These are phyloP conservation scores for Danio aesculapii DNA, from an alignment of 2,797 vertebrate species.

Conservation along the genomic window DNA sequence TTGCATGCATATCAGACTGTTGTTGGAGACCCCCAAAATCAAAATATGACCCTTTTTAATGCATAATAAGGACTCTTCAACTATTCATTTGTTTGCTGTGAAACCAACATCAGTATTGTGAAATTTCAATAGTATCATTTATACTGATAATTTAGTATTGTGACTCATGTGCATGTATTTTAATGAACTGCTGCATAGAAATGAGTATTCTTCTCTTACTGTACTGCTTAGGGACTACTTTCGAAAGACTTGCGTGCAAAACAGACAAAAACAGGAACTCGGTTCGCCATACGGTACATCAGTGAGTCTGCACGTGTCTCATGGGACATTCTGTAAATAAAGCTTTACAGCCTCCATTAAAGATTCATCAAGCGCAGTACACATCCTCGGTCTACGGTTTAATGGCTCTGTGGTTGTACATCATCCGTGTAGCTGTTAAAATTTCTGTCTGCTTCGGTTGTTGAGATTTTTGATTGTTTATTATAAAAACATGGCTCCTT, in stretches of 20 bases:
- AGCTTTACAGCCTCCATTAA: constrained; percentile 49
- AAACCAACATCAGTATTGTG: background rate
- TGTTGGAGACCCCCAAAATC: too few relatives aligned
- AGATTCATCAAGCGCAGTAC: constrained; percentile 40
- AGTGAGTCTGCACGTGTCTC: constrained; percentile 3
- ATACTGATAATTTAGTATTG: background rate
- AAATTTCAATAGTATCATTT: background rate
- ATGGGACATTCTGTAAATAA: constrained; percentile 41
- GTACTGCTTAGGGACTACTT: background rate
- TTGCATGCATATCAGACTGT: too few relatives aligned
- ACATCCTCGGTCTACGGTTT: constrained; percentile 25
- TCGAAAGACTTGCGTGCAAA: constrained; percentile 17
- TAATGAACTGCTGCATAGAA: background rate
- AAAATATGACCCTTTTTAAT: too few relatives aligned
- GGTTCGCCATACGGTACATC: background rate
- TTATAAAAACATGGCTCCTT: background rate
- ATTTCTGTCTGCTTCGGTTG: background rate
- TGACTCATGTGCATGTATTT: background rate
- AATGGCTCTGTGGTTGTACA: constrained; percentile 16
- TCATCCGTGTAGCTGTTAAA: constrained; percentile 12
- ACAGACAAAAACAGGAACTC: background rate
- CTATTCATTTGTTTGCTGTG: too few relatives aligned
- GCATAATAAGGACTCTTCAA: too few relatives aligned
- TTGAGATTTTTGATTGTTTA: constrained; percentile 6
- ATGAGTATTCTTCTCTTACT: background rate